phyloP scores from a whole-genome alignment of 2,888 invertebrate genomes.

The Apoderus coryli region DNA sequence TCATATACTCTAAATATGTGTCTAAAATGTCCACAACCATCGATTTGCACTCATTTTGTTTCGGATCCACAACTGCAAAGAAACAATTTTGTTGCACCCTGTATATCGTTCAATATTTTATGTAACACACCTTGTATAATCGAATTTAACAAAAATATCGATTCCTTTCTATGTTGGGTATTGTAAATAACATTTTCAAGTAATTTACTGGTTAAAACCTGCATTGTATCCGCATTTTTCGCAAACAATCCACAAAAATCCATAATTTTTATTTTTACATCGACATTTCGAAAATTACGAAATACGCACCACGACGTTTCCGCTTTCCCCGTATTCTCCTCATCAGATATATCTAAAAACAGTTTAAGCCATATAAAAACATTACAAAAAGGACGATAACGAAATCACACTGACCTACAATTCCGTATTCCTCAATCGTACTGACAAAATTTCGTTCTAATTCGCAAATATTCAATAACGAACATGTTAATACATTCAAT shows the following conservation, averaged over 20 bases:
- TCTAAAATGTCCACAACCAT: too few species aligned
- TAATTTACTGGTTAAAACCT: slow-evolving; percentile 46
- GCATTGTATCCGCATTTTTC: slow-evolving; percentile 34
- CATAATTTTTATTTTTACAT: slow-evolving; percentile 36
- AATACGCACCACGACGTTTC: slow-evolving; percentile 49
- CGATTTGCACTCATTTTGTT: too few species aligned
- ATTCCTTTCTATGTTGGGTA: slow-evolving; percentile 42
- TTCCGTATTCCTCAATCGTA: slow-evolving; percentile 36
- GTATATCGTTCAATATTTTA: too few species aligned
- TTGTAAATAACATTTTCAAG: slow-evolving; percentile 41
- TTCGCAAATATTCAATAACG: slow-evolving; percentile 40
- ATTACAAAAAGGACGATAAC: not conserved
- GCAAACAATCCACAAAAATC: slow-evolving; percentile 42
- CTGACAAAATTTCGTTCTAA: slow-evolving; percentile 35
- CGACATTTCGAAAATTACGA: slow-evolving; percentile 39
- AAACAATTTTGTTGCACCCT: too few species aligned
- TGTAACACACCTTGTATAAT: slow-evolving; percentile 21
- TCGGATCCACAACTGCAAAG: too few species aligned
- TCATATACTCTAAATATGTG: too few species aligned
- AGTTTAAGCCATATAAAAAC: not conserved
- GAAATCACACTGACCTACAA: slow-evolving; percentile 17
- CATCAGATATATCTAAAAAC: slow-evolving; percentile 30
- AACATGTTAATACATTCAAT: slow-evolving; percentile 41
- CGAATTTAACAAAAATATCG: slow-evolving; percentile 43
- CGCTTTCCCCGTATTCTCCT: too few species aligned